Conservation (phyloP, 2,888 invertebrate species). For the Parochlus steinenii region DNA sequence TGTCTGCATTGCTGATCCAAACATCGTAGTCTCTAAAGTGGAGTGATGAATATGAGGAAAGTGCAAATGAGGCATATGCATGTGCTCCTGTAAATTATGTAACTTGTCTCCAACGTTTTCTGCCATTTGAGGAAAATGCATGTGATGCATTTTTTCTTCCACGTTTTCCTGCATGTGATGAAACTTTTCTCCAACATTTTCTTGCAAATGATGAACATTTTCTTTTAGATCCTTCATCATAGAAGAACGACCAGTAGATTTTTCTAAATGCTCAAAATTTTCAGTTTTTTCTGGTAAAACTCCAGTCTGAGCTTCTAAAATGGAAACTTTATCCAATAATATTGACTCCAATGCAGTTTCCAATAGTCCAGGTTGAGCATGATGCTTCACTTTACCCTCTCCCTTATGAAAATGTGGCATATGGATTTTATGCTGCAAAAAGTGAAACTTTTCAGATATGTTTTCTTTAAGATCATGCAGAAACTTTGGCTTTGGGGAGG, state of each 20-base stretch:
- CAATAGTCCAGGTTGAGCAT: constrained; percentile 20
- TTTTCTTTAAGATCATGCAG: constrained; percentile 22
- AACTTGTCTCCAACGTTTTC: constrained; percentile 9
- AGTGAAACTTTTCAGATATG: constrained; percentile 17
- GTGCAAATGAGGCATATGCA: constrained; percentile 13
- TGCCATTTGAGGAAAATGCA: constrained; percentile 1
- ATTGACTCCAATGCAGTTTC: constrained; percentile 27
- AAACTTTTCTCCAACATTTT: constrained; percentile 8
- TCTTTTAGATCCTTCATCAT: not conserved
- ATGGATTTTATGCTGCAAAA: constrained; percentile 11
- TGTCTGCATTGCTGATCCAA: constrained; percentile 34
- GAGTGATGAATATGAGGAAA: not conserved
- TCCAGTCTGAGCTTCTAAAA: constrained; percentile 23
- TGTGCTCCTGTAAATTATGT: constrained; percentile 10
- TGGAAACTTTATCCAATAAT: constrained; percentile 23
- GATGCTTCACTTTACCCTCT: too few relatives aligned
- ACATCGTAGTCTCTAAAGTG: not conserved
- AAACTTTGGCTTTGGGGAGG: constrained; percentile 1
- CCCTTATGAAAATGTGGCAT: constrained; percentile 4
- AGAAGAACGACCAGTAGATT: too few relatives aligned
- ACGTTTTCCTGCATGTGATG: constrained; percentile 11
- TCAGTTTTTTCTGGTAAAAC: too few relatives aligned
- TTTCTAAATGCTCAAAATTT: too few relatives aligned
- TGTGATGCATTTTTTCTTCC: constrained; percentile 8
- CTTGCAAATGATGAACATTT: constrained; percentile 5